phyloP scores from a whole-genome alignment of 2,888 invertebrate genomes.

The Ennomos erosarius region DNA sequence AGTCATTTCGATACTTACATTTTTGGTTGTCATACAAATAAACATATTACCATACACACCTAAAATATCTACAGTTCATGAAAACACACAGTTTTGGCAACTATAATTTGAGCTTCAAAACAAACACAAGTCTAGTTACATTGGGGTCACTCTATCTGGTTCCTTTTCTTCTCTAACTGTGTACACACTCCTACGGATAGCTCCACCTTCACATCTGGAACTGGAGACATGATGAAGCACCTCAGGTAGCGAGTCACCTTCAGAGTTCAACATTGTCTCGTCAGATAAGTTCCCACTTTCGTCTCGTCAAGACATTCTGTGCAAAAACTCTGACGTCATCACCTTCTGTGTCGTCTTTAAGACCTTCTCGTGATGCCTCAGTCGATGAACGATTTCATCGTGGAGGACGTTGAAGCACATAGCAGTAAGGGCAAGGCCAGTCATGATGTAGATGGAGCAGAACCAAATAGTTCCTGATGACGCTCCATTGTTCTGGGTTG shows the following conservation, averaged over 20 bases:
- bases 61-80: conserved; percentile 41
- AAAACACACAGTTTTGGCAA: conserved; percentile 36
- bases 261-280: conserved; percentile 73
- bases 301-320: conserved; percentile 78
- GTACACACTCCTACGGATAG: conserved; percentile 72
- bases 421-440: conserved; percentile 94
- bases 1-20: conserved; percentile 66
- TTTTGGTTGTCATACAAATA: conserved; percentile 37
- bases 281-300: conserved; percentile 73
- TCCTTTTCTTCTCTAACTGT: conserved; percentile 72
- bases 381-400: conserved; percentile 93
- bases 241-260: conserved; percentile 77
- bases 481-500: conserved; percentile 77
- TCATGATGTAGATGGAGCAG: conserved; percentile 95
- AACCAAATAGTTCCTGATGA: conserved; percentile 92
- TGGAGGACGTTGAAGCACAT: conserved; percentile 96
- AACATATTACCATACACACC: conserved; percentile 30
- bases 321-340: conserved; percentile 74
- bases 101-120: conserved; percentile 39
- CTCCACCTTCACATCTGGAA: conserved; percentile 67
- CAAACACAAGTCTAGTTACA: conserved; percentile 54
- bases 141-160: conserved; percentile 70
- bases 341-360: conserved; percentile 73
- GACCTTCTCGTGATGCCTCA: conserved; percentile 86
- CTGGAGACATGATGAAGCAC: conserved; percentile 76